These are phyloP conservation scores for Planococcus citri DNA, from an alignment of 1,140 invertebrate species.

Conservation along the genomic window DNA sequence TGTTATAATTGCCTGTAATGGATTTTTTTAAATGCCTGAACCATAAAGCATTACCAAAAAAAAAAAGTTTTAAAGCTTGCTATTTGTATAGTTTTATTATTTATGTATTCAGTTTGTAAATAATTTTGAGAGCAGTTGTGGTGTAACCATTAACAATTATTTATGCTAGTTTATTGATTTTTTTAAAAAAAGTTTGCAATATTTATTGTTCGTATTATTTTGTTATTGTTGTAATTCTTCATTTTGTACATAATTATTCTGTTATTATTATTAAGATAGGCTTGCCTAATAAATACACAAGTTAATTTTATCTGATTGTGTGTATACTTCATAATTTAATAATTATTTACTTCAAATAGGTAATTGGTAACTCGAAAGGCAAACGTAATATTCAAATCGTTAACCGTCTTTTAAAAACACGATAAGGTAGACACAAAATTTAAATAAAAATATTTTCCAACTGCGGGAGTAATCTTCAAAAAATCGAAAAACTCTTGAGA, in stretches of 20 bases:
- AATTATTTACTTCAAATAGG: no score
- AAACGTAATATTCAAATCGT: no score
- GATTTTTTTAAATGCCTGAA: not conserved
- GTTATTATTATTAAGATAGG: not conserved
- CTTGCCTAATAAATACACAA: conserved; percentile 2
- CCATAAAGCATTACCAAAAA: not conserved
- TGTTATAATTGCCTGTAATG: not conserved
- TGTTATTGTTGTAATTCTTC: conserved; percentile 1
- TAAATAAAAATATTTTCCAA: no score
- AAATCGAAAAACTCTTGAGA: no score
- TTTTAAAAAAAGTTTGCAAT: not conserved
- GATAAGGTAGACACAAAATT: no score
- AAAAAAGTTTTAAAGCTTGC: not conserved
- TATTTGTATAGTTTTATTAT: not conserved
- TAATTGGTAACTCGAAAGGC: no score
- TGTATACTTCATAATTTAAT: no score
- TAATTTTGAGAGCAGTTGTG: not conserved
- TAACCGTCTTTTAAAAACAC: no score
- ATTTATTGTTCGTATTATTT: not conserved
- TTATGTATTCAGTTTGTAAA: not conserved
- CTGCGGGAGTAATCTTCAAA: no score
- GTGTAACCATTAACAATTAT: not conserved
- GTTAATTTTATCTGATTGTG: not conserved
- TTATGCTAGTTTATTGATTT: not conserved
- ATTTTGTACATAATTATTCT: not conserved